A percentile compares a stretch with the other conserved stretches of the same genome.
These are phyloP conservation scores for Operophtera brumata DNA, from an alignment of 2,888 invertebrate genomes.

Conservation along the genomic window DNA sequence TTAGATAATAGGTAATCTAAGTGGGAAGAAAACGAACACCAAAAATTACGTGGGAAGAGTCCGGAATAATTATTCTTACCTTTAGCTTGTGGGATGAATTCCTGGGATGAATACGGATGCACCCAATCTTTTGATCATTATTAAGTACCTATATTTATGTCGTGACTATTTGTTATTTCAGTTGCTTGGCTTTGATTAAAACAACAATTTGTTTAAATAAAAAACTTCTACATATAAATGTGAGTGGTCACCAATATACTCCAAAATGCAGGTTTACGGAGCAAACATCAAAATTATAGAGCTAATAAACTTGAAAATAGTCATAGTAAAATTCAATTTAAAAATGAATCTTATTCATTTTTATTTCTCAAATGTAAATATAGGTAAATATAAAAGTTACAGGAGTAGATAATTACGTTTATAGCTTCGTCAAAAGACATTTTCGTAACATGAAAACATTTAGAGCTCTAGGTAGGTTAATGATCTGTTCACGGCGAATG, in stretches of 20 bases:
- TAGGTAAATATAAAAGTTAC: neutral
- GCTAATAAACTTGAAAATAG: neutral
- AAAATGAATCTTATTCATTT: too few species aligned
- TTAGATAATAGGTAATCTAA: too few species aligned
- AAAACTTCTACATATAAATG: neutral
- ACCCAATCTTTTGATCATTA: too few species aligned
- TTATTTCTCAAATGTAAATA: neutral
- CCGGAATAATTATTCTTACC: too few species aligned
- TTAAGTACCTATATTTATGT: neutral
- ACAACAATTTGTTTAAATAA: too few species aligned
- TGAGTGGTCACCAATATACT: neutral
- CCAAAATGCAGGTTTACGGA: conserved; percentile 6
- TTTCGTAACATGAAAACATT: conserved; percentile 12
- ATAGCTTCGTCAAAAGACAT: conserved; percentile 6
- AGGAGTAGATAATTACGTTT: conserved; percentile 5
- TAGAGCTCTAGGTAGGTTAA: conserved; percentile 8
- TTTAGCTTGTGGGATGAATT: too few species aligned
- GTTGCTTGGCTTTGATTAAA: too few species aligned
- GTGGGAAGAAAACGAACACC: too few species aligned
- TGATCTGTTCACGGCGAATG: conserved; percentile 3
- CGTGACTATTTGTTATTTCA: neutral
- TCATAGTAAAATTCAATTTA: conserved; percentile 1
- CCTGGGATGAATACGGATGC: too few species aligned
- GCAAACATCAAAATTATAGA: neutral
- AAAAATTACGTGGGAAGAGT: too few species aligned